Base-by-base conservation (phyloP, 2,888 invertebrate species). In the Brenthis hecate region DNA sequence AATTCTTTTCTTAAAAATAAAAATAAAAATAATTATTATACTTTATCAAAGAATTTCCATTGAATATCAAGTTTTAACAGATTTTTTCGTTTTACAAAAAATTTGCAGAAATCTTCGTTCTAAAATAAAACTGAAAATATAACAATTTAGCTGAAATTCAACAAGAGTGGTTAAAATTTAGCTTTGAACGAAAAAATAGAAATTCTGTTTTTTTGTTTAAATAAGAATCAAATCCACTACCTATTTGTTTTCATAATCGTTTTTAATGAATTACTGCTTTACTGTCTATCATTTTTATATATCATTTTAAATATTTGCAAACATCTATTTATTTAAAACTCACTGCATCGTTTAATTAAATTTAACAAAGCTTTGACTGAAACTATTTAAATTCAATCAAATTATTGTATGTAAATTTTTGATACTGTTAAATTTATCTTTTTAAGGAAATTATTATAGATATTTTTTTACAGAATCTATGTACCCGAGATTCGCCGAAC, bases 401-500 rank as follows among this genome's bases (percentile, higher is more conserved):
- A 14, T 43, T 19, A 14, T 58, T 48, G 1, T 23, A 11, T 58
- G 48, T 48, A 47, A 58, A 23, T 11, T 58, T 58, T 4, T 14
- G 3, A 13, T 13, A 6, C n/a, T 6, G 36, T 56, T 36, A 1
- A 47, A 16, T 43, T 8, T 43, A 11, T 43, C 0, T 13, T 72
- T 76, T 73, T 73, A 66, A 68, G 69, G 68, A 55, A 68, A 57
- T 51, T 63, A n/a, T 72, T 65, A 65, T 70, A 14, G 63, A 57
- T 62, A 57, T 72, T 80, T 83, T 76, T 74, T 93, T 93, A 73
- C 94, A 95, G 95, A 95, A 85, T 93, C 94, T 51, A 92, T 94
- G 87, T 92, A 96, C 85, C 98, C 98, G 74, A 94, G 96, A 84
- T 98, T 98, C 85, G 96, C 97, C 55, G 98, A 97, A 84, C 96